Percentiles rank a stretch among this genome's conserved stretches.
Evolutionary conservation across 2,888 invertebrate genomes (phyloP).

Genomic region (Xylota sylvarum): DNA sequence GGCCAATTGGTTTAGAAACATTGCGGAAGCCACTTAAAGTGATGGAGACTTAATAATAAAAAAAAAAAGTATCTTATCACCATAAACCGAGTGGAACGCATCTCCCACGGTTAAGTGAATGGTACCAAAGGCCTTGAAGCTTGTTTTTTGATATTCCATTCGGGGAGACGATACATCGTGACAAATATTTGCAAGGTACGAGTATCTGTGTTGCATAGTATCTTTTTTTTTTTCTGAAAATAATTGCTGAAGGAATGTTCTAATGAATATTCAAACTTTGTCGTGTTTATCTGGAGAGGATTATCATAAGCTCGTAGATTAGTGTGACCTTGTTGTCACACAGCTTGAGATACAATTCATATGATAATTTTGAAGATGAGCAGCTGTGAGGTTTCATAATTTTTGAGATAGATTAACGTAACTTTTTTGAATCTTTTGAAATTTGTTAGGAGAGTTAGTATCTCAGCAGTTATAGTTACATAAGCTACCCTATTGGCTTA

Average conservation of each 20-base stretch:
- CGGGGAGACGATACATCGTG: neutral
- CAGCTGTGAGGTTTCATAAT: neutral
- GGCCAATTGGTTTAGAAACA: neutral
- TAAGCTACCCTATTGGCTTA: no score
- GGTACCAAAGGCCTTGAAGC: neutral
- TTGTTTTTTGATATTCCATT: neutral
- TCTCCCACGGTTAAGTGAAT: slow-evolving; percentile 20
- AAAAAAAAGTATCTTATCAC: neutral
- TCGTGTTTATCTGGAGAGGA: neutral
- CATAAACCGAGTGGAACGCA: neutral
- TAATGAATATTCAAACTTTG: slow-evolving; percentile 26
- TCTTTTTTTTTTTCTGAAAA: neutral
- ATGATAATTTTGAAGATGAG: slow-evolving; percentile 11
- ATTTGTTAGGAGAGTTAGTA: no score
- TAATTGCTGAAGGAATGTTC: slow-evolving; percentile 3
- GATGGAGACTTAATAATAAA: neutral
- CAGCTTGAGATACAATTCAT: neutral
- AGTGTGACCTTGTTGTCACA: neutral
- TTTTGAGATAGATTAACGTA: neutral
- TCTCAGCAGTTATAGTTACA: no score
- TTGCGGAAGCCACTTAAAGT: neutral
- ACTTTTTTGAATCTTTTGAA: neutral
- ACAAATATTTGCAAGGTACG: neutral
- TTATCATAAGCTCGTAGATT: neutral
- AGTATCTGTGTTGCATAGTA: neutral